Conservation (phyloP, 2,888 invertebrate genomes). For the Meandrusa payeni region DNA sequence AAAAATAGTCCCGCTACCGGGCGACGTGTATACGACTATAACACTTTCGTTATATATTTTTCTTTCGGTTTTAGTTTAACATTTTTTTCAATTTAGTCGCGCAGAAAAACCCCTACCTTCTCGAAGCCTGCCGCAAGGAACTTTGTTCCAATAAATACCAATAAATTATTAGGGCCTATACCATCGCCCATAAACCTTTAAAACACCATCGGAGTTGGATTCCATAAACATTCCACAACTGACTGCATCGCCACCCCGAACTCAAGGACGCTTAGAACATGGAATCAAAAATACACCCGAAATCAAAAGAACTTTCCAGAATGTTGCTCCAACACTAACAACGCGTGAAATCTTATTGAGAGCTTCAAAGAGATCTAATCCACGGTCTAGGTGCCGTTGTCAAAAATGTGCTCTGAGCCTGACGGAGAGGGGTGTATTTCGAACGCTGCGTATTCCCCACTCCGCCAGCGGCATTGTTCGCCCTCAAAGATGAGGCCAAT, state of each 20-base stretch:
- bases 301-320: constrained; percentile 73
- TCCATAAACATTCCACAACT: constrained; percentile 3
- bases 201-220: too few relatives aligned
- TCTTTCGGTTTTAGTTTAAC: too few relatives aligned
- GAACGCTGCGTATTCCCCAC: constrained; percentile 25
- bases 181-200: too few relatives aligned
- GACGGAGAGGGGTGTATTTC: constrained; percentile 30
- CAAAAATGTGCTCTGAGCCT: constrained; percentile 26
- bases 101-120: too few relatives aligned
- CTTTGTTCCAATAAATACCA: too few relatives aligned
- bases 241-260: constrained; percentile 37
- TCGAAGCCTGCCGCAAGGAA: too few relatives aligned
- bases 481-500: constrained; percentile 39
- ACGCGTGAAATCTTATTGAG: constrained; percentile 76
- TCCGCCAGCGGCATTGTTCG: constrained; percentile 36
- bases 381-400: constrained; percentile 29
- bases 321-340: constrained; percentile 73
- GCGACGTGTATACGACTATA: too few relatives aligned
- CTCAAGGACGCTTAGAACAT: constrained; percentile 61
- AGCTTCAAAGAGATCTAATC: constrained; percentile 71
- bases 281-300: constrained; percentile 75
- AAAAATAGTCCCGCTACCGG: too few relatives aligned
- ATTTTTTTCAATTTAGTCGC: too few relatives aligned
- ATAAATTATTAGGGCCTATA: too few relatives aligned
- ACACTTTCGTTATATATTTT: too few relatives aligned